Percentiles rank a stretch among this genome's conserved stretches.
These are phyloP conservation scores for Pyxicephalus adspersus DNA, from an alignment of 2,113 vertebrate species.

Conservation along the genomic window DNA sequence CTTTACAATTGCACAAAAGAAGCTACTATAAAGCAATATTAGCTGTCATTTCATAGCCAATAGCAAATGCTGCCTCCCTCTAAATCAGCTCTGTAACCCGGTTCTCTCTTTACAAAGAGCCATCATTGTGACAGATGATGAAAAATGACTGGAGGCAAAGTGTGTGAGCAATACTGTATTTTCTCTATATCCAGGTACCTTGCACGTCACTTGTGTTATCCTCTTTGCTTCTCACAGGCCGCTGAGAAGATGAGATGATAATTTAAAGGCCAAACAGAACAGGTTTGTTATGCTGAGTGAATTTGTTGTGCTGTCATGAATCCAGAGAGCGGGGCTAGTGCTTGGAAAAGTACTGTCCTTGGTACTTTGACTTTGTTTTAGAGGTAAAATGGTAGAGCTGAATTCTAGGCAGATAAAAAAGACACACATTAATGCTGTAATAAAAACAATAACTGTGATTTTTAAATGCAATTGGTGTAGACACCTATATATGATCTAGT, in stretches of 20 bases:
- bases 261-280: slow-evolving; percentile 45
- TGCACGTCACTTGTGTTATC: slow-evolving; percentile 44
- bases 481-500: too few relatives aligned
- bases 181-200: slow-evolving; percentile 50
- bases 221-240: not conserved
- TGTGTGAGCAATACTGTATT: slow-evolving; percentile 46
- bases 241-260: slow-evolving; percentile 52
- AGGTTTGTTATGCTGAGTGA: slow-evolving; percentile 48
- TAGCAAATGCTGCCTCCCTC: not conserved
- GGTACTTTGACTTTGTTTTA: not conserved
- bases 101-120: slow-evolving; percentile 39
- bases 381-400: too few relatives aligned
- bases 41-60: slow-evolving; percentile 35
- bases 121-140: slow-evolving; percentile 51
- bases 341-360: not conserved
- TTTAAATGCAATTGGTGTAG: too few relatives aligned
- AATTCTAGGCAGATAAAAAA: too few relatives aligned
- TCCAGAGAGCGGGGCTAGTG: not conserved
- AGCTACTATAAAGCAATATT: slow-evolving; percentile 16
- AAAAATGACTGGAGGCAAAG: slow-evolving; percentile 57
- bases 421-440: too few relatives aligned
- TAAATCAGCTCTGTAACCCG: not conserved
- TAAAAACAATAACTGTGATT: too few relatives aligned
- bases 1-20: slow-evolving; percentile 24
- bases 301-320: not conserved